These are phyloP conservation scores for Rhamphomyia laevipes DNA, from an alignment of 2,888 invertebrate genomes.

Conservation along the genomic window DNA sequence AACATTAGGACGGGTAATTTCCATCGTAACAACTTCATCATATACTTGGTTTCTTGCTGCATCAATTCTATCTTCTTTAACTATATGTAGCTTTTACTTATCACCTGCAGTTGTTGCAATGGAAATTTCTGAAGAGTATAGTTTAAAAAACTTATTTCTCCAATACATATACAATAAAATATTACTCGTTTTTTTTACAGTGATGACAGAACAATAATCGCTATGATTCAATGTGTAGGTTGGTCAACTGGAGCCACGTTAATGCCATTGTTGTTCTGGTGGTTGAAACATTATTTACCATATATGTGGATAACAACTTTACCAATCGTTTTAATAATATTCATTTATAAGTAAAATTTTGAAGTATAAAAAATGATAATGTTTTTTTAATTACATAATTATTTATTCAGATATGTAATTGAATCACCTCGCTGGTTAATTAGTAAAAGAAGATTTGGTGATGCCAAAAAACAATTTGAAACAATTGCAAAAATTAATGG, in stretches of 20 bases:
- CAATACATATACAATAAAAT: neutral
- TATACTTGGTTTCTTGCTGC: slow-evolving; percentile 37
- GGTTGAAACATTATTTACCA: slow-evolving; percentile 38
- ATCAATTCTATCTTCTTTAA: slow-evolving; percentile 37
- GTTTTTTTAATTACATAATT: neutral
- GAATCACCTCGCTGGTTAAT: slow-evolving; percentile 56
- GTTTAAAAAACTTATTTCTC: neutral
- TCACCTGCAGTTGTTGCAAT: slow-evolving; percentile 42
- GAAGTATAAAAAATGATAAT: neutral
- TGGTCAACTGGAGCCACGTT: slow-evolving; percentile 42
- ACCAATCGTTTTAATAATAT: slow-evolving; percentile 37
- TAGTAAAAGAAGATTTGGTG: slow-evolving; percentile 40
- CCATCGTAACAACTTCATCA: slow-evolving; percentile 33
- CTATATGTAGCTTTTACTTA: slow-evolving; percentile 39
- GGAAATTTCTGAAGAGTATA: slow-evolving; percentile 41
- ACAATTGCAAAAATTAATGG: slow-evolving; percentile 45
- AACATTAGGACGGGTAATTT: slow-evolving; percentile 36
- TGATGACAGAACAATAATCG: slow-evolving; percentile 40
- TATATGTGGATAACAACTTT: slow-evolving; percentile 40
- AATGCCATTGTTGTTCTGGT: slow-evolving; percentile 43
- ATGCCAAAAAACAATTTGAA: slow-evolving; percentile 41
- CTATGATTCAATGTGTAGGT: slow-evolving; percentile 40
- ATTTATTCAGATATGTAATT: slow-evolving; percentile 42
- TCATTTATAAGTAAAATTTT: slow-evolving; percentile 35
- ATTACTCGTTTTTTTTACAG: slow-evolving; percentile 16